Conservation (phyloP, 2,797 vertebrate species). For the Peromyscus aztecus region DNA sequence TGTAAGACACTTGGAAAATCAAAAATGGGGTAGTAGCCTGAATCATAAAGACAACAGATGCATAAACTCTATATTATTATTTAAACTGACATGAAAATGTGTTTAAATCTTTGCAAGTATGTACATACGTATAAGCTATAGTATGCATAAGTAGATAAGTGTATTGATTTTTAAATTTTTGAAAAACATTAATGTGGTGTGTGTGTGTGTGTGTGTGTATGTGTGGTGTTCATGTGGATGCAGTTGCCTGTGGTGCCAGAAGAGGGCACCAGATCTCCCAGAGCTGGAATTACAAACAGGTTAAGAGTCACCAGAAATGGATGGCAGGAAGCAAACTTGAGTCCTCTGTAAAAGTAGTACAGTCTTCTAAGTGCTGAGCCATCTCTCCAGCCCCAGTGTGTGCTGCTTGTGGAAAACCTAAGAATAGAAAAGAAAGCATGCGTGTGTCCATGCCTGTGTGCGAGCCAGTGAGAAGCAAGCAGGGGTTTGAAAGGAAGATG, state of each 20-base stretch:
- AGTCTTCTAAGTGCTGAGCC: background rate
- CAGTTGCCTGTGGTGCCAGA: background rate
- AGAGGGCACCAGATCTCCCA: background rate
- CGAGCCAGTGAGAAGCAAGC: background rate
- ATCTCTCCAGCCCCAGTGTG: background rate
- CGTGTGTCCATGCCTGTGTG: background rate
- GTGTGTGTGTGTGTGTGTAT: background rate
- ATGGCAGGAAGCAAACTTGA: background rate
- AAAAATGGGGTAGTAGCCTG: constrained; percentile 58
- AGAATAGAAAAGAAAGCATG: background rate
- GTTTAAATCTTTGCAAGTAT: constrained; percentile 22
- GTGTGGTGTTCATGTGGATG: background rate
- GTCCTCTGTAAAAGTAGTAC: background rate
- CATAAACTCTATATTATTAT: constrained; percentile 26
- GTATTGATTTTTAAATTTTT: background rate
- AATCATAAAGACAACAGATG: constrained; percentile 56
- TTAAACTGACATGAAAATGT: constrained; percentile 62
- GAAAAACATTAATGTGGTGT: background rate
- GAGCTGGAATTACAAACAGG: background rate
- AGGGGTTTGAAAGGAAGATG: constrained; percentile 63
- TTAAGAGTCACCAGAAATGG: background rate
- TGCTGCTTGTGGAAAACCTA: constrained; percentile 20
- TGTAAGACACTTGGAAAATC: constrained; percentile 71
- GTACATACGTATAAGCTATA: background rate
- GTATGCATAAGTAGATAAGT: constrained; percentile 39